These are phyloP conservation scores for Chrysomela aeneicollis DNA, from an alignment of 2,888 invertebrate species.

Conservation along the genomic window DNA sequence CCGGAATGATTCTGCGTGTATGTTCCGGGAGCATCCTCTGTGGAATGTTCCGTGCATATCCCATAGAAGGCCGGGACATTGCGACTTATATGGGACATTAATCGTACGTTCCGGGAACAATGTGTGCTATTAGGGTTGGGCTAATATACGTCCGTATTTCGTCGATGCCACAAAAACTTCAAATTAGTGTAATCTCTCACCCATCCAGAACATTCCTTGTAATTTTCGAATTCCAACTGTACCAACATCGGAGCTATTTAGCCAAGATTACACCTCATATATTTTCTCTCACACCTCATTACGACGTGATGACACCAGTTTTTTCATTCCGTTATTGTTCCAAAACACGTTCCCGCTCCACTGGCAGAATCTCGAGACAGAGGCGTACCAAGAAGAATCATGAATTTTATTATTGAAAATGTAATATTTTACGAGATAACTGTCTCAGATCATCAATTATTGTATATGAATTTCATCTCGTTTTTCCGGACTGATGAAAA, in stretches of 20 bases:
- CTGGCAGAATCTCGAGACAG: not conserved
- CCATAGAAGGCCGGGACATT: no score
- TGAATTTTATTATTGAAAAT: no score
- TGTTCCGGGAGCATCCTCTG: no score
- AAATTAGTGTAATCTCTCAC: not conserved
- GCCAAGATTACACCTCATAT: conserved; percentile 38
- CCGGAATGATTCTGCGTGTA: no score
- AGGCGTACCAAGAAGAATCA: not conserved
- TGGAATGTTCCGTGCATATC: no score
- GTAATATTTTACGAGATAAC: no score
- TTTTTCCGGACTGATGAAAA: no score
- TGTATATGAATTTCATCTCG: no score
- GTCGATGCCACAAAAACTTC: not conserved
- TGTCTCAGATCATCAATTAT: no score
- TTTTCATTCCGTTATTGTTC: conserved; percentile 30
- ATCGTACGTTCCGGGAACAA: no score
- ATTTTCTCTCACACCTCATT: conserved; percentile 39
- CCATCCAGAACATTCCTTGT: conserved; percentile 28
- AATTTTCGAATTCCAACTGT: conserved; percentile 21
- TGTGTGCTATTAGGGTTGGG: no score
- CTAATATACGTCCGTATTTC: not conserved
- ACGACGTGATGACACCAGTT: conserved; percentile 43
- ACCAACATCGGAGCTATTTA: conserved; percentile 34
- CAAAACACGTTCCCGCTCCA: conserved; percentile 1
- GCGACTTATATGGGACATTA: no score